Conservation (phyloP, 2,113 vertebrate genomes). For the Pollachius pollachius region DNA sequence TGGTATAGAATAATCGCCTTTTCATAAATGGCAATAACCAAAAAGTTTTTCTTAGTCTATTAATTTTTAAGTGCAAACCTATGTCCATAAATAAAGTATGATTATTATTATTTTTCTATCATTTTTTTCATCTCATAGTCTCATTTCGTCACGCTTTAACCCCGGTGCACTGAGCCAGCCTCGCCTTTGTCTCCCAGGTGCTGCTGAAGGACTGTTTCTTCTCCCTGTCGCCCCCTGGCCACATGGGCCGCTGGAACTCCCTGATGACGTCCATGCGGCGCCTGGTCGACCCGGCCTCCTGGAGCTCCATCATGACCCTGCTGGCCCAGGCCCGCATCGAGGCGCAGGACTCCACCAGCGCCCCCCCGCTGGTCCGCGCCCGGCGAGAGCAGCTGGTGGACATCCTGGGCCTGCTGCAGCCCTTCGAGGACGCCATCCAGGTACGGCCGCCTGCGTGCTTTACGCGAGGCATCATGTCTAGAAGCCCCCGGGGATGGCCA, state of each 20-base stretch:
- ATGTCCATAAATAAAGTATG: too few relatives aligned
- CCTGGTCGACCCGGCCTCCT: conserved; percentile 62
- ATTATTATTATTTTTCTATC: too few relatives aligned
- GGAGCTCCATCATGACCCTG: conserved; percentile 60
- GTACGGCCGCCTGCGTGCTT: conserved; percentile 23
- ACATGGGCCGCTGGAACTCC: conserved; percentile 70
- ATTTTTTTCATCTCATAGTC: too few relatives aligned
- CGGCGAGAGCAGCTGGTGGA: conserved; percentile 70
- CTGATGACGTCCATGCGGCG: conserved; percentile 59
- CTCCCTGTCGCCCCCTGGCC: conserved; percentile 56
- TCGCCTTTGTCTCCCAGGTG: conserved; percentile 29
- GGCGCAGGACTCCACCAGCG: conserved; percentile 48
- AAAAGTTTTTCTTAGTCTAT: too few relatives aligned
- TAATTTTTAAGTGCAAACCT: too few relatives aligned
- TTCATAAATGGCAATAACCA: too few relatives aligned
- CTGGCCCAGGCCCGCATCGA: conserved; percentile 70
- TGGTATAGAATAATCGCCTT: too few relatives aligned
- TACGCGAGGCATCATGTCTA: neutral
- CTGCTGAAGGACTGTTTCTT: conserved; percentile 64
- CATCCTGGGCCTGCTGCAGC: conserved; percentile 68
- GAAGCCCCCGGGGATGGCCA: too few relatives aligned
- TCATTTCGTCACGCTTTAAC: too few relatives aligned
- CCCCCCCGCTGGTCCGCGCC: conserved; percentile 67
- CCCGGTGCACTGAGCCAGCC: too few relatives aligned
- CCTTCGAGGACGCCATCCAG: conserved; percentile 71